These are phyloP conservation scores for Erynnis tages DNA, from an alignment of 2,888 invertebrate species.

Conservation along the genomic window DNA sequence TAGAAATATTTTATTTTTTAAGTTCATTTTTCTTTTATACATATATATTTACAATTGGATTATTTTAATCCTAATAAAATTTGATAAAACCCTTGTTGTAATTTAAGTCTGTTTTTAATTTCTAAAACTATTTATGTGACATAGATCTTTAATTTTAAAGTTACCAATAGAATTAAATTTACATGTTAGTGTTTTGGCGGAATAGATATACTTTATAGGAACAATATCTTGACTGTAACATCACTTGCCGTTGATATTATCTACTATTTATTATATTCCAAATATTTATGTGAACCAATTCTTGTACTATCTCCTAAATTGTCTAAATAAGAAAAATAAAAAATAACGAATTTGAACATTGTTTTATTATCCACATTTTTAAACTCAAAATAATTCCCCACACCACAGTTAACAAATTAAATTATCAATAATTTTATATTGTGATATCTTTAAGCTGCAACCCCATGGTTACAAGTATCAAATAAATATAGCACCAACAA, in stretches of 20 bases:
- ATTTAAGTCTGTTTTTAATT: constrained; percentile 63
- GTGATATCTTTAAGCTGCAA: too few species aligned
- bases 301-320: constrained; percentile 56
- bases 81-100: constrained; percentile 46
- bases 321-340: constrained; percentile 74
- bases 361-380: constrained; percentile 38
- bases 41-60: constrained; percentile 38
- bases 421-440: background rate
- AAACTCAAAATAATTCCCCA: constrained; percentile 23
- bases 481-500: too few species aligned
- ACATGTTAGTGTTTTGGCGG: constrained; percentile 36
- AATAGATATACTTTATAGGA: constrained; percentile 32
- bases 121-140: constrained; percentile 73
- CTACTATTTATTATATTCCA: constrained; percentile 70
- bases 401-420: constrained; percentile 28
- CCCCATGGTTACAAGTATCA: too few species aligned
- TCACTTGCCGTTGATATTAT: constrained; percentile 66
- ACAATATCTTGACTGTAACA: constrained; percentile 36
- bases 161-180: constrained; percentile 72
- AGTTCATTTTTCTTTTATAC: constrained; percentile 33
- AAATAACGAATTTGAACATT: constrained; percentile 53
- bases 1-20: constrained; percentile 45
- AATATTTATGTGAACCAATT: constrained; percentile 58
- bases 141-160: constrained; percentile 68
- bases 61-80: constrained; percentile 37